These are phyloP conservation scores for Helicoverpa zea DNA, from an alignment of 1,140 invertebrate species.

Conservation along the genomic window DNA sequence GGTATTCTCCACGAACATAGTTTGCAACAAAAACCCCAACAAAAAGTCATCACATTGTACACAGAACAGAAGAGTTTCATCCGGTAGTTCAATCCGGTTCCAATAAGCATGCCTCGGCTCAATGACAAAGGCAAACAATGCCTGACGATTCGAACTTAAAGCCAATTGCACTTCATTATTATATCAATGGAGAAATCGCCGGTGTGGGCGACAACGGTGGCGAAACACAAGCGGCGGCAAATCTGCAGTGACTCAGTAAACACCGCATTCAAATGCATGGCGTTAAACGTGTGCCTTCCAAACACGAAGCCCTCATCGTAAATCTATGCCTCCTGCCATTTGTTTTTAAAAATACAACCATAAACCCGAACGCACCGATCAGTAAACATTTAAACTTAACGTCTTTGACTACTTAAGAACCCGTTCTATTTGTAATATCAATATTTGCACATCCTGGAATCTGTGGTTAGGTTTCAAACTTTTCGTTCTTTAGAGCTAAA, in stretches of 20 bases:
- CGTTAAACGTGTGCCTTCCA: constrained; percentile 44
- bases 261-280: constrained; percentile 68
- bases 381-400: constrained; percentile 29
- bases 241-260: constrained; percentile 65
- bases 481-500: neutral
- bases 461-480: neutral
- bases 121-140: constrained; percentile 80
- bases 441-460: constrained; percentile 25
- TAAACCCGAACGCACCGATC: constrained; percentile 4
- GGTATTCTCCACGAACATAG: too few relatives aligned
- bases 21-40: neutral
- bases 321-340: constrained; percentile 12
- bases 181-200: constrained; percentile 81
- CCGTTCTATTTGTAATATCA: constrained; percentile 2
- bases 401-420: neutral
- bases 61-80: constrained; percentile 50
- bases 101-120: constrained; percentile 71
- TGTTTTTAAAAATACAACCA: constrained; percentile 22
- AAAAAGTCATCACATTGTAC: constrained; percentile 10
- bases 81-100: constrained; percentile 64
- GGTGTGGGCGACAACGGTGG: constrained; percentile 68
- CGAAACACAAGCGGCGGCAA: constrained; percentile 61
- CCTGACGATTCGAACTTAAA: constrained; percentile 61
- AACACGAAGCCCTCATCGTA: constrained; percentile 18
- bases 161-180: constrained; percentile 71